Percentiles rank a stretch among this genome's conserved stretches.
Conservation (phyloP, 37 sponge, comb jelly and placozoan species). For the Halichondria panicea region DNA sequence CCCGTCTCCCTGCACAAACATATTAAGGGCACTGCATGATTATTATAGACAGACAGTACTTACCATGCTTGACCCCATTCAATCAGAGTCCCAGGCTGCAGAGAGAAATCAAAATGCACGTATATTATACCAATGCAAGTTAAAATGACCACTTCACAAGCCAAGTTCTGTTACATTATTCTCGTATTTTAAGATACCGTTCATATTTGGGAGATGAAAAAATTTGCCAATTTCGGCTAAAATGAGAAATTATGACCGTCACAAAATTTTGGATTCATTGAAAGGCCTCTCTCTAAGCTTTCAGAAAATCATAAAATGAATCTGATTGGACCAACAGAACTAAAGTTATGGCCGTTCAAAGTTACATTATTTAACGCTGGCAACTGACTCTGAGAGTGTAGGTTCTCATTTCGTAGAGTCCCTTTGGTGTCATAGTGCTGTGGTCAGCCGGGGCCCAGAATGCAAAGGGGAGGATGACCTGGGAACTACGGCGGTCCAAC, state of each 20-base stretch:
- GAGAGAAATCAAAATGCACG: slow-evolving; percentile 1
- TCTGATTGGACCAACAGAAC: too few relatives aligned
- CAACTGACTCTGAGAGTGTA: slow-evolving; percentile 73
- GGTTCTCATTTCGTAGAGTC: slow-evolving; percentile 79
- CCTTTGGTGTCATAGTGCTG: slow-evolving; percentile 14
- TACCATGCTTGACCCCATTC: slow-evolving; percentile 90
- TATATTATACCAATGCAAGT: not conserved
- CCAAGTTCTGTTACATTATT: too few relatives aligned
- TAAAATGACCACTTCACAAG: too few relatives aligned
- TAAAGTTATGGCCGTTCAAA: too few relatives aligned
- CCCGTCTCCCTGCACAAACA: slow-evolving; percentile 58
- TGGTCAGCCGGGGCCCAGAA: slow-evolving; percentile 69
- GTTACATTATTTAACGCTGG: too few relatives aligned
- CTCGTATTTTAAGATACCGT: too few relatives aligned
- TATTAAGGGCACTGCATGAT: not conserved
- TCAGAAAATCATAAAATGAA: too few relatives aligned
- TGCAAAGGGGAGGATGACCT: slow-evolving; percentile 80
- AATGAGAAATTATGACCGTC: too few relatives aligned
- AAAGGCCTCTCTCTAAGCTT: too few relatives aligned
- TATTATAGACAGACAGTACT: not conserved
- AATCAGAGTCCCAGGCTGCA: slow-evolving; percentile 78
- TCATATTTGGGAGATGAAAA: too few relatives aligned
- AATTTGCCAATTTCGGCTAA: too few relatives aligned
- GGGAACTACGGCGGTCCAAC: slow-evolving; percentile 44
- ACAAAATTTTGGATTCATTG: too few relatives aligned